Evolutionary conservation across 2,797 vertebrate species (phyloP), one percentile per base, ranked within the genome.

Genomic region (Alca torda): DNA sequence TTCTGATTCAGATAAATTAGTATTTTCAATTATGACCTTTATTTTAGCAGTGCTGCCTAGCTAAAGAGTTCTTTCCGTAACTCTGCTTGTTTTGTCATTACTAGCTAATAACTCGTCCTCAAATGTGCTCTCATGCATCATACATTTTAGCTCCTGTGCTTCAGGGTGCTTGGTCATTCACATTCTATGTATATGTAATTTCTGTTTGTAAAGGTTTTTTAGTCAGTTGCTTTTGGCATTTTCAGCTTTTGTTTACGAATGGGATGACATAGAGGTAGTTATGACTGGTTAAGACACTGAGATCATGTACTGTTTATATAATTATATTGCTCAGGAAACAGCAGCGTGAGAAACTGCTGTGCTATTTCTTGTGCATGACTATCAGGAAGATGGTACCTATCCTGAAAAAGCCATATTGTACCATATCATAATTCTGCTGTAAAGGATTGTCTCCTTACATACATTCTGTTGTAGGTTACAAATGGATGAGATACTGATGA

Each of bases 161-260:
- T 89, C 75, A 80, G 89, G 87, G 75, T 89, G 41, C 35, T 96
- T 85, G 45, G 64, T 96, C 94, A 92, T 93, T 87, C 17, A 3
- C 37, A 77, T 92, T 93, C n/a, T 89, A 50, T 85, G 77, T 56
- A 72, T 83, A 37, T 83, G 80, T 91, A 80, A 31, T 37, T 95
- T 92, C 70, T 83, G 50, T 88, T 84, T 78, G 51, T 89, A 50
- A 84, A 89, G 75, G 14, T 39, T 53, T 87, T 63, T 41, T 82
- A 74, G 60, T 83, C 68, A 77, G 37, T 85, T 89, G 95, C 95
- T 94, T 89, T 89, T 78, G 90, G 95, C 90, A 80, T 87, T 93
- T 87, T 50, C 78, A 83, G 72, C 78, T 74, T 82, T 37, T 80
- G 57, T 94, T 80, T 91, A 61, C 41, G 65, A 72, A 64, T 13